A percentile compares a stretch with the other conserved stretches of the same genome.
Conservation (phyloP, 2,888 invertebrate species). For the Cephus pygmeus region DNA sequence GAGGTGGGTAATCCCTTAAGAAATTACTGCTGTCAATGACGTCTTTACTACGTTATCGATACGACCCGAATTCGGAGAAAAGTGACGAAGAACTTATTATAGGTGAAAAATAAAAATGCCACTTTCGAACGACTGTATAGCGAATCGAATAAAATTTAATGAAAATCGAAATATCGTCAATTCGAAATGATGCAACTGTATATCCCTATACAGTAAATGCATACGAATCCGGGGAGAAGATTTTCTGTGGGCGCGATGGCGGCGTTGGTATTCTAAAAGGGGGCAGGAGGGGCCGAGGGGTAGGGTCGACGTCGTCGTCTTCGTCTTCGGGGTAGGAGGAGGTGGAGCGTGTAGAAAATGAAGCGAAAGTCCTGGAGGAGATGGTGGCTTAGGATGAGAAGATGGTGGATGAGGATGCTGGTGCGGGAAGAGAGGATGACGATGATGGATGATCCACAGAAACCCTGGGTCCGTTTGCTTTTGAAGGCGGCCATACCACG, state of each 20-base stretch:
- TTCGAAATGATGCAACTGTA: background rate
- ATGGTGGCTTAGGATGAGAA: slow-evolving; percentile 40
- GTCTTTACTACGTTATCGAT: background rate
- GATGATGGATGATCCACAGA: slow-evolving; percentile 65
- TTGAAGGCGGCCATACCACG: slow-evolving; percentile 58
- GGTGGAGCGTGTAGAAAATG: slow-evolving; percentile 54
- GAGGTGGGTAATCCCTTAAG: background rate
- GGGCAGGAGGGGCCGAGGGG: slow-evolving; percentile 37
- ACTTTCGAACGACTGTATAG: background rate
- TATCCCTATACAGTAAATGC: background rate
- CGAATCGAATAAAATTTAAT: background rate
- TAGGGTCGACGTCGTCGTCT: background rate
- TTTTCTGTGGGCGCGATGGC: slow-evolving; percentile 45
- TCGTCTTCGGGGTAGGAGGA: slow-evolving; percentile 16
- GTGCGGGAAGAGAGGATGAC: slow-evolving; percentile 56
- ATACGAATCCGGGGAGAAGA: background rate
- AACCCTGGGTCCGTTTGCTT: slow-evolving; percentile 60
- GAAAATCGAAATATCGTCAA: background rate
- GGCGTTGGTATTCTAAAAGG: slow-evolving; percentile 52
- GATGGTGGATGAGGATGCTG: slow-evolving; percentile 25
- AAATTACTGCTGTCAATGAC: background rate
- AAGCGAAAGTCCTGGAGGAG: slow-evolving; percentile 32
- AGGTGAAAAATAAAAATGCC: background rate
- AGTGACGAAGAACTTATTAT: background rate
- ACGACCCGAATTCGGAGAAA: background rate